Conservation (phyloP, 2,888 invertebrate genomes). For the Hedychridium roseum region DNA sequence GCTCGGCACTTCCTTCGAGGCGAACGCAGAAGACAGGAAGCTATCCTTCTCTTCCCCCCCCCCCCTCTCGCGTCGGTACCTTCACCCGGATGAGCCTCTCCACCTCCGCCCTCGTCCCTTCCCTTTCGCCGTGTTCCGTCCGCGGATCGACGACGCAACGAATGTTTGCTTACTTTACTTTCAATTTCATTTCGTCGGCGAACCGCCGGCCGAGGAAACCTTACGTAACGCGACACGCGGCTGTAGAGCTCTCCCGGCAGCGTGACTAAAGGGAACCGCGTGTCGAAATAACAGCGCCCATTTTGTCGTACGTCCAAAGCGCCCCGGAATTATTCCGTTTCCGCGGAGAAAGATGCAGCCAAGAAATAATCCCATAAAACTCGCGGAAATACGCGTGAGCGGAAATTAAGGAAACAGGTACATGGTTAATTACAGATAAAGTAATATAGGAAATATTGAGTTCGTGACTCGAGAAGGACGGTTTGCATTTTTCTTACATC, state of each 20-base stretch:
- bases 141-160: constrained; percentile 20
- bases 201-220: constrained; percentile 28
- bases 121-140: constrained; percentile 6
- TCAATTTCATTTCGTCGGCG: constrained; percentile 61
- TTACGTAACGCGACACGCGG: constrained; percentile 35
- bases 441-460: neutral
- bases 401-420: constrained; percentile 1
- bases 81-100: no score
- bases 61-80: no score
- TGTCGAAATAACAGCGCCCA: constrained; percentile 62
- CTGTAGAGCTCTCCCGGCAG: constrained; percentile 1
- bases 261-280: constrained; percentile 29
- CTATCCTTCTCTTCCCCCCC: constrained; percentile 10
- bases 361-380: no score
- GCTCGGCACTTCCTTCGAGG: constrained; percentile 14
- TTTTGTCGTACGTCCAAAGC: constrained; percentile 28
- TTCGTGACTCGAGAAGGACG: neutral
- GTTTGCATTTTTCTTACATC: neutral
- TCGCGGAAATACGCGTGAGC: no score
- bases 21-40: constrained; percentile 13
- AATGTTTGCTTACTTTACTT: constrained; percentile 57
- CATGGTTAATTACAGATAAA: neutral
- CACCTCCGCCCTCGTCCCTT: constrained; percentile 6
- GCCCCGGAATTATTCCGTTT: no score
- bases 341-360: neutral